These are phyloP conservation scores for Erebia ligea DNA, from an alignment of 2,888 invertebrate species.

Conservation along the genomic window DNA sequence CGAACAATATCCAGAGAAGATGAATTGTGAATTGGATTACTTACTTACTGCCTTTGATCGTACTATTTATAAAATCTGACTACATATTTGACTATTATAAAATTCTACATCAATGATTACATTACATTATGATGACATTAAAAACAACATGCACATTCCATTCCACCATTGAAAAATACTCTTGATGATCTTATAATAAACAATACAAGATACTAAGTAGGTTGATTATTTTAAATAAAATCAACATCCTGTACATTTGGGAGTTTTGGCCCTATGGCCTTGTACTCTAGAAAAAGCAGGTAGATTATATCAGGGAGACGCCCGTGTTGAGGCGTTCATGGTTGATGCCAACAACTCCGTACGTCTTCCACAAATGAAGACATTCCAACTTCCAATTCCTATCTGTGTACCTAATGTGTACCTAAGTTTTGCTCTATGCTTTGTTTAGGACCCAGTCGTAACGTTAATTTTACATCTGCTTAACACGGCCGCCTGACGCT, in stretches of 20 bases:
- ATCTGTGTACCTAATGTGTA: background rate
- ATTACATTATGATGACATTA: too few relatives aligned
- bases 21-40: too few relatives aligned
- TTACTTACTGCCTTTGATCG: background rate
- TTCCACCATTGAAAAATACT: background rate
- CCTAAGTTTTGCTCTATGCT: too few relatives aligned
- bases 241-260: conserved; percentile 77
- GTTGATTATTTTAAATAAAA: background rate
- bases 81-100: background rate
- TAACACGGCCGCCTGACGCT: background rate
- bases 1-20: too few relatives aligned
- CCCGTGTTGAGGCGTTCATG: conserved; percentile 80
- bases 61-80: conserved; percentile 1
- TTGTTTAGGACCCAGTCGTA: background rate
- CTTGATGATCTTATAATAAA: background rate
- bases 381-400: background rate
- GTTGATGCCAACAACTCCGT: conserved; percentile 81
- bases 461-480: background rate
- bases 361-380: conserved; percentile 71
- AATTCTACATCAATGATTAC: too few relatives aligned
- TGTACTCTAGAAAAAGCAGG: conserved; percentile 80
- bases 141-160: too few relatives aligned
- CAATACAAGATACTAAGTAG: background rate
- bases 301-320: conserved; percentile 73
- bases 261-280: conserved; percentile 73